Conservation (phyloP, 2,888 invertebrate species). For the Hirtodrosophila alboralis region DNA sequence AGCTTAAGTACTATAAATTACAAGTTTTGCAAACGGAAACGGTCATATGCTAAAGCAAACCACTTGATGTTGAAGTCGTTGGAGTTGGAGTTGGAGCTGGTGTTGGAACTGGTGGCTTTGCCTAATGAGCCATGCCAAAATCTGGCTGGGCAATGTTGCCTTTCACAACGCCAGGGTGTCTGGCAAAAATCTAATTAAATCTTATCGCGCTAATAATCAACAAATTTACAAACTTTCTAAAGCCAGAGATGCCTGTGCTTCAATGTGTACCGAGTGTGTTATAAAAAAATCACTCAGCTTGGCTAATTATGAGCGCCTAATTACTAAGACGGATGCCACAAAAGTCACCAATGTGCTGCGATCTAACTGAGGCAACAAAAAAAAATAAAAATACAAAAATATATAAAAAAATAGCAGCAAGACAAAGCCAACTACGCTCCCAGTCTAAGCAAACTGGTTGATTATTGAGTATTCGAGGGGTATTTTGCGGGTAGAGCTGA, state of each 20-base stretch:
- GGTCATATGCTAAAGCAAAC: conserved; percentile 54
- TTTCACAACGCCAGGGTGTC: conserved; percentile 63
- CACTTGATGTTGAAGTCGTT: conserved; percentile 39
- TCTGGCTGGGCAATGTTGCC: conserved; percentile 28
- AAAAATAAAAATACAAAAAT: background rate
- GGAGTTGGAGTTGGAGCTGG: conserved; percentile 4
- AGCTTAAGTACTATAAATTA: conserved; percentile 67
- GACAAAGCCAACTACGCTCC: conserved; percentile 18
- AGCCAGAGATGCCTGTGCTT: conserved; percentile 37
- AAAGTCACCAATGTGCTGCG: conserved; percentile 20
- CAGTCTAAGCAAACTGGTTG: conserved; percentile 46
- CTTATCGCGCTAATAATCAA: conserved; percentile 78
- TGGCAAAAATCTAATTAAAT: conserved; percentile 74
- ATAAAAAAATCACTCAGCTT: conserved; percentile 55
- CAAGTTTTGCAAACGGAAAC: conserved; percentile 61
- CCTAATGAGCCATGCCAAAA: conserved; percentile 63
- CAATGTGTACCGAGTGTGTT: conserved; percentile 14
- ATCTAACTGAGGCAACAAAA: conserved; percentile 3
- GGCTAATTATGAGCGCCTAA: conserved; percentile 75
- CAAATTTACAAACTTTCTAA: conserved; percentile 71
- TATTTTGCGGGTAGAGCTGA: background rate
- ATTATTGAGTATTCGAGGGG: background rate
- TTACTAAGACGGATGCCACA: conserved; percentile 78
- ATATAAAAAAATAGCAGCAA: too few species aligned
- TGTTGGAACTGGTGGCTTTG: conserved; percentile 17